These are phyloP conservation scores for Oreohelix idahoensis DNA, from an alignment of 1,140 invertebrate species.

Conservation along the genomic window DNA sequence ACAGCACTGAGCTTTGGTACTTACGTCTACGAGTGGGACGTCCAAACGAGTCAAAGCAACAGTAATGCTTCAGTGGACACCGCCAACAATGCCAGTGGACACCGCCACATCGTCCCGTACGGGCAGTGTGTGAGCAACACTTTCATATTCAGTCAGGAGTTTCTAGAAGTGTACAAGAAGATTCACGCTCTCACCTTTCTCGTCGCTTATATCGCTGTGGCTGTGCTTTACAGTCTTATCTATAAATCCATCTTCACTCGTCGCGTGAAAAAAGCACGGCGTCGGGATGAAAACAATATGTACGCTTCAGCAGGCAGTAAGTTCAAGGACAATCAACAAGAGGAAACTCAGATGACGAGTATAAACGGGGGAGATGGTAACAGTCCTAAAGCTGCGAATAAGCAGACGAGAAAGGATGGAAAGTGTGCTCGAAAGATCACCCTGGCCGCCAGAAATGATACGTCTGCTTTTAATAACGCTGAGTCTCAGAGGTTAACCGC, in stretches of 20 bases:
- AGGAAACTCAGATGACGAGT: slow-evolving; percentile 43
- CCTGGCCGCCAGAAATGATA: slow-evolving; percentile 8
- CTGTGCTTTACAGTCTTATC: slow-evolving; percentile 50
- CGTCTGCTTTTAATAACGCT: background rate
- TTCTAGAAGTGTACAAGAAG: slow-evolving; percentile 43
- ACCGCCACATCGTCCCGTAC: background rate
- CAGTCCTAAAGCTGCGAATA: slow-evolving; percentile 15
- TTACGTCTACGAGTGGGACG: background rate
- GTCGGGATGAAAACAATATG: slow-evolving; percentile 43
- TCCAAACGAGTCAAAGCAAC: background rate
- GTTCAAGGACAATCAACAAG: slow-evolving; percentile 2
- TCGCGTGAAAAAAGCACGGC: slow-evolving; percentile 47
- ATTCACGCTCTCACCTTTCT: slow-evolving; percentile 45
- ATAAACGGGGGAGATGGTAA: slow-evolving; percentile 23
- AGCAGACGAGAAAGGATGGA: background rate
- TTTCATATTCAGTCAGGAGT: slow-evolving; percentile 33
- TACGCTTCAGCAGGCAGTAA: slow-evolving; percentile 38
- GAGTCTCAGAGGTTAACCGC: background rate
- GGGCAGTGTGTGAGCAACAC: slow-evolving; percentile 35
- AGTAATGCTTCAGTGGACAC: background rate
- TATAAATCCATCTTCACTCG: slow-evolving; percentile 47
- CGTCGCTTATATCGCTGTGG: slow-evolving; percentile 42
- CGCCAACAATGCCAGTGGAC: background rate
- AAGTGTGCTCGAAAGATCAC: slow-evolving; percentile 5
- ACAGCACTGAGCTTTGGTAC: slow-evolving; percentile 53